phyloP scores from a whole-genome alignment of 2,797 vertebrate genomes.

The Hydrolagus colliei region DNA sequence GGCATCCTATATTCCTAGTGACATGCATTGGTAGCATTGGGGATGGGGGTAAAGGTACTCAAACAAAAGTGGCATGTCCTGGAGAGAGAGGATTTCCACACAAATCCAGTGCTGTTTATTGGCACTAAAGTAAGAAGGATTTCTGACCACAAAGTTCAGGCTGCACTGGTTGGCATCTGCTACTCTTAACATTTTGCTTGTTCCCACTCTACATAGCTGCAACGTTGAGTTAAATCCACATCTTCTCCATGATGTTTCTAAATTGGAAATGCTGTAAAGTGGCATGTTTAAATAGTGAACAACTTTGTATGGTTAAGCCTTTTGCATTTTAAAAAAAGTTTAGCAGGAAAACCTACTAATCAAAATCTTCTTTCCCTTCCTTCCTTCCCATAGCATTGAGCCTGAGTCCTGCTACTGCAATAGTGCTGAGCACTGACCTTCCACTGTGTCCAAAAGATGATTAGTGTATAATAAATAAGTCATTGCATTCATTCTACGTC shows the following conservation, averaged over 20 bases:
- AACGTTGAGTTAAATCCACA: neutral
- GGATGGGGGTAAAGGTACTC: no score
- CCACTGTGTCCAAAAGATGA: neutral
- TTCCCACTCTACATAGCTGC: neutral
- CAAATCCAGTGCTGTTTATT: no score
- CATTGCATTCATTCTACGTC: neutral
- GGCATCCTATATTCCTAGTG: no score
- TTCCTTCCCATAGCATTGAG: neutral
- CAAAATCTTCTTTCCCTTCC: neutral
- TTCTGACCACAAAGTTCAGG: neutral
- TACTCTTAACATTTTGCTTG: neutral
- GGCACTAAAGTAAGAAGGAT: no score
- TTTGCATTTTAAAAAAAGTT: neutral
- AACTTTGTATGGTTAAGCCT: neutral
- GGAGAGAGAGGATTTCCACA: no score
- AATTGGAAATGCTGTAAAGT: neutral
- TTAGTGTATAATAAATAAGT: neutral
- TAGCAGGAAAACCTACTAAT: neutral
- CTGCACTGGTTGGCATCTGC: no score
- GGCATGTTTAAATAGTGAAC: neutral
- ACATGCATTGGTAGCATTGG: no score
- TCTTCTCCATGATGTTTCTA: neutral
- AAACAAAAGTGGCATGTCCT: no score
- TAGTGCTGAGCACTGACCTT: neutral
- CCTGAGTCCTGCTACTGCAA: neutral